Evolutionary conservation across 2,888 invertebrate species (phyloP), one percentile per base, ranked within the genome.

Genomic region (Encarsia formosa): DNA sequence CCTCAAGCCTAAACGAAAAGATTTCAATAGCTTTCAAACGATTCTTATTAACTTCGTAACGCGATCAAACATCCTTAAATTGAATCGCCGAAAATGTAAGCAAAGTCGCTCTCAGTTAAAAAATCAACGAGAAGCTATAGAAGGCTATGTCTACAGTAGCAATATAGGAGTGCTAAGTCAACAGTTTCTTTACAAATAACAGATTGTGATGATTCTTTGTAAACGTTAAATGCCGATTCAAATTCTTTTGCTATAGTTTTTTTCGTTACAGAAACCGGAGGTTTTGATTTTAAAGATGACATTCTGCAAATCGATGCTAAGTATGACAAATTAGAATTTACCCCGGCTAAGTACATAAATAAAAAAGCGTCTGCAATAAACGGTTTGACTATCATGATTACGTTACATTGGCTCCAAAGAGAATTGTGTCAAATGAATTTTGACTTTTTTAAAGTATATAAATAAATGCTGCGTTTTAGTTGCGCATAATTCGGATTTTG

Each of bases 401-500:
- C 46, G 54, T 54, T 18, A 1, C 1, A 5, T 42, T 46, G n/a
- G 9, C 29, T 9, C 44, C 54, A 41, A 16, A 6, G 11, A n/a
- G 11, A 2, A 22, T 38, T 18, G 54, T 46, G 13, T 47, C 38
- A 4, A 4, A 9, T 11, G 34, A 56, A 22, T 5, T 53, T 16
- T 49, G 5, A 9, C 31, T 9, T 56, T 26, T 32, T 31, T 56
- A 19, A 16, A 49, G 31, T 6, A 9, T 13, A 9, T 52, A n/a
- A 2, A 24, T n/a, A 49, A 55, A 50, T 6, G 29, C 13, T 52
- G 55, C 16, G 43, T 55, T 24, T 29, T 52, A 13, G 43, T 43
- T 22, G 54, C 54, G 1, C 52, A 56, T 22, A 56, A 56, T 29
- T 52, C 48, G n/a, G 13, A 13, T 16, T 56, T 56, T 32, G 49